Base-by-base conservation (phyloP, 2,797 vertebrate species). In the Mormyrus hasselquistii region DNA sequence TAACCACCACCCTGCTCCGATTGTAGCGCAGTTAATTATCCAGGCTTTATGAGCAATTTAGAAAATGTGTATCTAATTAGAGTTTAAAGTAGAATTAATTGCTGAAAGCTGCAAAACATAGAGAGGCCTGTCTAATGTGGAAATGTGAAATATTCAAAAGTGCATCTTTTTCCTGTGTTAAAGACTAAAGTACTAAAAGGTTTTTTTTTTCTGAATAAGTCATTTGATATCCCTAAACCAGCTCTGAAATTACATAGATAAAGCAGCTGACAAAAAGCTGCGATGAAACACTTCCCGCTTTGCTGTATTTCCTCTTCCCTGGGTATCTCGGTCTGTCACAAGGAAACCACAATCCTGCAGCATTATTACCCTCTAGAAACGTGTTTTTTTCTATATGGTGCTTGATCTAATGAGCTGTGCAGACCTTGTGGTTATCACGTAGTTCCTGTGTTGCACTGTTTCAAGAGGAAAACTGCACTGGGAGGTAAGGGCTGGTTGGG, bases 21-120 rank as follows among this genome's bases (percentile, higher is more conserved):
- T 22, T 87, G 52, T 38, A 53, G 86, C 6, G 14, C 52, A 87
- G 55, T 57, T 59, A 57, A 87, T 57, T 55, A 57, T 41, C 16
- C 55, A 62, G 53, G 53, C 29, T 38, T 87, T n/a, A 57, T 59
- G 52, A 34, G 53, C 52, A 57, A 87, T 34, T 86, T 55, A 86
- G 84, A 55, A 86, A 86, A 86, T 55, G 25, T 86, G 25, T 38
- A 86, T 86, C 49, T 86, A 85, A 50, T 53, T 85, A 53, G 84
- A 86, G 84, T 86, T 86, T 53, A 86, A 86, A 34, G 84, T 25
- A 85, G 50, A 86, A 86, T 86, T 53, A 86, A 86, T 53, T 86
- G 52, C 84, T 53, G 16, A 55, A 53, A 86, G 84, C 84, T 86
- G 83, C 50, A 52, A 86, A 86, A 86, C 47, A 86, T 22, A 85